phyloP scores from a whole-genome alignment of 2,797 vertebrate genomes.

The Sebastolobus altivelis region DNA sequence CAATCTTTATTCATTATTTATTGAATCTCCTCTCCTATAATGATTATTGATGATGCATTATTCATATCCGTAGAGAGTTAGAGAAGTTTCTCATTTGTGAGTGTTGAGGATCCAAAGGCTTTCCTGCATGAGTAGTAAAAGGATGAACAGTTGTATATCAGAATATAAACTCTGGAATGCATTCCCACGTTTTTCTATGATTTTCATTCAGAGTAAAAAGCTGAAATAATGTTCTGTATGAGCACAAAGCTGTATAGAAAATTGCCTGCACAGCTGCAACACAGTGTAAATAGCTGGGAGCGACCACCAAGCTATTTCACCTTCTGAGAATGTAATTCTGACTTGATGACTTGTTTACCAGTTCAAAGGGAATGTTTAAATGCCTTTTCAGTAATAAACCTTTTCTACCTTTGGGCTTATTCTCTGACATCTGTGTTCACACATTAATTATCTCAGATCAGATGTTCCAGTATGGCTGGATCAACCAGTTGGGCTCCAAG shows the following conservation, averaged over 20 bases:
- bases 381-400: slow-evolving; percentile 78
- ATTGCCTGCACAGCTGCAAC: slow-evolving; percentile 32
- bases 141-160: slow-evolving; percentile 26
- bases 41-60: slow-evolving; percentile 46
- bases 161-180: slow-evolving; percentile 29
- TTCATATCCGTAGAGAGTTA: slow-evolving; percentile 58
- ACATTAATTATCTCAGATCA: neutral
- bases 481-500: neutral
- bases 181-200: slow-evolving; percentile 39
- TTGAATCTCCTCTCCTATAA: slow-evolving; percentile 56
- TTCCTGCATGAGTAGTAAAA: slow-evolving; percentile 69
- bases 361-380: slow-evolving; percentile 72
- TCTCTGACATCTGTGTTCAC: neutral
- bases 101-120: slow-evolving; percentile 42
- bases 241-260: slow-evolving; percentile 66
- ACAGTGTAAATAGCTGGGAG: slow-evolving; percentile 24
- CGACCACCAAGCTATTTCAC: slow-evolving; percentile 24
- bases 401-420: slow-evolving; percentile 73
- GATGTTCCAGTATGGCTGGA: neutral
- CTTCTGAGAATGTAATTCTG: slow-evolving; percentile 70
- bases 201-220: slow-evolving; percentile 34
- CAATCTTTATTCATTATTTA: slow-evolving; percentile 71
- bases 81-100: slow-evolving; percentile 52
- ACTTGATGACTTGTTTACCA: slow-evolving; percentile 65
- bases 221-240: slow-evolving; percentile 49